Evolutionary conservation across 2,888 invertebrate species (phyloP), one percentile per base, ranked within the genome.

Genomic region (Panopea generosa): DNA sequence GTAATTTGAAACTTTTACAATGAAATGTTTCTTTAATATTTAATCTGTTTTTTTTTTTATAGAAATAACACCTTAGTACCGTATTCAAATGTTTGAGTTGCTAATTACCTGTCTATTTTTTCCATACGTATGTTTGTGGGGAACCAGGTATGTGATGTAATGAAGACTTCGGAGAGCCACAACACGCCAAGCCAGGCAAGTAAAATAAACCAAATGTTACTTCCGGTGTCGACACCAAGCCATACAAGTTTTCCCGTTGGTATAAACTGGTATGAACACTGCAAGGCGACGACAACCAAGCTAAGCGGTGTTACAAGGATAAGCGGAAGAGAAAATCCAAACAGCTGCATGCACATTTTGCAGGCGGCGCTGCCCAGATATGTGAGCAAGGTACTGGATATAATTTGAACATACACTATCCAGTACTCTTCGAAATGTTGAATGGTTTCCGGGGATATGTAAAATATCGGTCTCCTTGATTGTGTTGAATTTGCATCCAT

Each of bases 361-460:
- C 94, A 94, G 0, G 94, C 93, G 71, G 94, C 93, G 71, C 94
- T 93, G 7, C 91, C 92, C 68, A 93, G 92, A 73, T 93, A 93
- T 75, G 93, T 93, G 81, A 93, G 92, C 6, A 93, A 62, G 11
- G 77, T 49, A 43, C 81, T 81, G 7, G 84, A 70, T 9, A 84
- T 24, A 7, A 86, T 49, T 43, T 86, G 85, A 9, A 82, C 49
- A 43, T 85, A 86, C 47, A 86, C 29, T 0, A 84, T 77, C 1
- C 86, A 86, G 53, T 84, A 87, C 27, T 72, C 43, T 40, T 81
- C 77, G 53, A 84, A 79, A 65, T 87, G 82, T n/a, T 52, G 40
- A 16, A 74, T 60, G n/a, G 70, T 56, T 0, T 60, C 49, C 45
- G 76, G 71, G 2, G 74, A 67, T 18, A 82, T 61, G 11, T 61